These are phyloP conservation scores for Drosophila santomea DNA, from an alignment of 1,140 invertebrate genomes.

Conservation along the genomic window DNA sequence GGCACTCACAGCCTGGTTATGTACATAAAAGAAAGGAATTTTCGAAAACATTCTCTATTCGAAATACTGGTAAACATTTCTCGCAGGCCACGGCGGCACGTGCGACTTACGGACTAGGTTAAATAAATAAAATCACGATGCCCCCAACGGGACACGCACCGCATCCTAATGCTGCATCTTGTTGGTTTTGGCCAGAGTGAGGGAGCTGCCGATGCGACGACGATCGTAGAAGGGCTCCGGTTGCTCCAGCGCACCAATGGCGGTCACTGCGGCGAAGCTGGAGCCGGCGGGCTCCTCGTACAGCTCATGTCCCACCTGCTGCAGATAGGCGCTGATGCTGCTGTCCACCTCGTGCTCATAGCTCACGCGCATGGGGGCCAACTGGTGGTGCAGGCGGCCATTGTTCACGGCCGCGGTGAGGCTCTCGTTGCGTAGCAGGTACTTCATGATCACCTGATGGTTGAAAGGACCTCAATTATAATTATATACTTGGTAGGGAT, in stretches of 20 bases:
- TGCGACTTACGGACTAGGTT: slow-evolving; percentile 29
- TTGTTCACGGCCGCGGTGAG: slow-evolving; percentile 93
- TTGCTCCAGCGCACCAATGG: slow-evolving; percentile 80
- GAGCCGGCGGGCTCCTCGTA: slow-evolving; percentile 75
- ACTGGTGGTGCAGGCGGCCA: slow-evolving; percentile 96
- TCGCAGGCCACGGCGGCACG: not conserved
- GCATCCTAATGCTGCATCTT: slow-evolving; percentile 73
- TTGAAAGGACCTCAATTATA: not conserved
- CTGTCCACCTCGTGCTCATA: slow-evolving; percentile 58
- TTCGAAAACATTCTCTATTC: slow-evolving; percentile 41
- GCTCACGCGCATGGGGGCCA: slow-evolving; percentile 92
- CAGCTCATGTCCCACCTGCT: slow-evolving; percentile 84
- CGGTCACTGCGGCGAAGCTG: slow-evolving; percentile 86
- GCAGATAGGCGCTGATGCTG: slow-evolving; percentile 67
- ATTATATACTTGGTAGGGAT: not conserved
- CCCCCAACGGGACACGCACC: not conserved
- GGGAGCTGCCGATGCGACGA: slow-evolving; percentile 85
- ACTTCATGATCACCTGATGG: slow-evolving; percentile 88
- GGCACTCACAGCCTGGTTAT: slow-evolving; percentile 30
- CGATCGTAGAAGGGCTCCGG: slow-evolving; percentile 82
- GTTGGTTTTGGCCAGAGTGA: slow-evolving; percentile 78
- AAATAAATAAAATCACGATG: slow-evolving; percentile 55
- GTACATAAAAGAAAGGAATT: slow-evolving; percentile 29
- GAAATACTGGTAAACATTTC: slow-evolving; percentile 27
- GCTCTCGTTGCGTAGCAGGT: slow-evolving; percentile 89